These are phyloP conservation scores for Polyodon spathula DNA, from an alignment of 2,113 vertebrate species.

Conservation along the genomic window DNA sequence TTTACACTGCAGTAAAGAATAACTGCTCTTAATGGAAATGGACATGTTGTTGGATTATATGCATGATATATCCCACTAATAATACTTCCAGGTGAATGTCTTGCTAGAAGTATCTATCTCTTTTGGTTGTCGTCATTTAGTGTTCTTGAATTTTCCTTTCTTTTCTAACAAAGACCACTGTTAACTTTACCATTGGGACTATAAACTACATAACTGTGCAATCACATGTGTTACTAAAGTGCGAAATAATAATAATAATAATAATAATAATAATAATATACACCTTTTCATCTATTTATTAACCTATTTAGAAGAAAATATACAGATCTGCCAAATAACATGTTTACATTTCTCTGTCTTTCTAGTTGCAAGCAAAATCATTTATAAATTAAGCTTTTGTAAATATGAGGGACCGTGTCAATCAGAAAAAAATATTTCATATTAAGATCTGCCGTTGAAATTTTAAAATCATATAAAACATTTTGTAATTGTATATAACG, in stretches of 20 bases:
- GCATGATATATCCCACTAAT: conserved; percentile 65
- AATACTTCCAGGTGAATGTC: conserved; percentile 64
- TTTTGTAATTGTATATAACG: conserved; percentile 26
- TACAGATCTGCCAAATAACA: conserved; percentile 81
- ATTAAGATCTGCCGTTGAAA: conserved; percentile 17
- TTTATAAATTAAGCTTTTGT: conserved; percentile 58
- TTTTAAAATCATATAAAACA: conserved; percentile 27
- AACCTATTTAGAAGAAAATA: conserved; percentile 55
- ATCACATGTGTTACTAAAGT: conserved; percentile 69
- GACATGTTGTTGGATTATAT: conserved; percentile 61
- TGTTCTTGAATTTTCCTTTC: conserved; percentile 55
- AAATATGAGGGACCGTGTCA: conserved; percentile 34
- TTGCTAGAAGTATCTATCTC: conserved; percentile 61
- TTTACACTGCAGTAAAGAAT: conserved; percentile 37
- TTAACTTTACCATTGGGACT: conserved; percentile 66
- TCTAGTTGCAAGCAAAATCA: conserved; percentile 66
- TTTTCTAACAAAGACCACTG: conserved; percentile 53
- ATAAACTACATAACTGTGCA: conserved; percentile 71
- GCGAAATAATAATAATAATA: conserved; percentile 28
- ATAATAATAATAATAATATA: no score
- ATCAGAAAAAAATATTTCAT: conserved; percentile 34
- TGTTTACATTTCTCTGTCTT: conserved; percentile 93
- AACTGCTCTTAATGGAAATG: conserved; percentile 37
- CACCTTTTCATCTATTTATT: conserved; percentile 83
- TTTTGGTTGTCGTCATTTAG: conserved; percentile 52